Base-by-base conservation (phyloP, 2,888 invertebrate species). In the Lumbricus terrestris region DNA sequence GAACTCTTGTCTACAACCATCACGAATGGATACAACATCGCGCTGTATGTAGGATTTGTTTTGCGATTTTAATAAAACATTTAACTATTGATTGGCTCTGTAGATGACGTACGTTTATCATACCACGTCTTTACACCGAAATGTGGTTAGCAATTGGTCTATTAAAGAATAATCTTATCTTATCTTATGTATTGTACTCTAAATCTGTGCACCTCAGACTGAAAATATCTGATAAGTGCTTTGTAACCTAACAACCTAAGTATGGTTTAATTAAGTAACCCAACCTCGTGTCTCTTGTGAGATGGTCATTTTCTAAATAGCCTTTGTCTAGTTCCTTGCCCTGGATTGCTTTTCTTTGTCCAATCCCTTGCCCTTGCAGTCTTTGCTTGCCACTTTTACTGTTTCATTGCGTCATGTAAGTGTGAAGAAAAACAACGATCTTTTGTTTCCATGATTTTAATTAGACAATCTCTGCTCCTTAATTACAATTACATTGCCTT, bases 11-110 rank as follows among this genome's bases (percentile, higher is more conserved):
- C 91, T 99, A 98, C 95, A 97, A 97, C 93, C 98, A 99, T 95
- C 96, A 97, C 90, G 98, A 98, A 94, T 99, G 99, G 99, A 98
- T 99, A 94, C 97, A 98, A 94, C 98, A 99, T 95, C 96, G 99
- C 96, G 97, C 98, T 95, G 69, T 69, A 69, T 69, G 69, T n/a
- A 69, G 0, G n/a, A n/a, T n/a, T n/a, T n/a, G n/a, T n/a, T n/a
- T n/a, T n/a, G n/a, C n/a, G n/a, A n/a, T n/a, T n/a, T n/a, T n/a
- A n/a, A n/a, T n/a, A n/a, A n/a, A n/a, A n/a, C n/a, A n/a, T n/a
- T n/a, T n/a, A n/a, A n/a, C n/a, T n/a, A n/a, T n/a, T n/a, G n/a
- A n/a, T n/a, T n/a, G n/a, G n/a, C n/a, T n/a, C n/a, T n/a, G n/a
- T n/a, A n/a, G n/a, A n/a, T n/a, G n/a, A n/a, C n/a, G n/a, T n/a